Conservation (phyloP, 2,888 invertebrate genomes). For the Autographa gamma region DNA sequence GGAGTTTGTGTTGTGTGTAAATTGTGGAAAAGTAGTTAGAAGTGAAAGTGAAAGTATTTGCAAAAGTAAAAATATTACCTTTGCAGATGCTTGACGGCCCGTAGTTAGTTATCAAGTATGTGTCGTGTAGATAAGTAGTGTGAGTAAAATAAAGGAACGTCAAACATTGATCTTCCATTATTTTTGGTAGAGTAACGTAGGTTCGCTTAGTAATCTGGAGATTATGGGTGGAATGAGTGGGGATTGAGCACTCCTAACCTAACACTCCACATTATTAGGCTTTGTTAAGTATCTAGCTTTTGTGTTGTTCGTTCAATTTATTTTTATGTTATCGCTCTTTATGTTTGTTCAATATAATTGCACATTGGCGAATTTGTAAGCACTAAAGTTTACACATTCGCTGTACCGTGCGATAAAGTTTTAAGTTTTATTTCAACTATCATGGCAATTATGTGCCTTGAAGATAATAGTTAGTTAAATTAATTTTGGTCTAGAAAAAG, state of each 20-base stretch:
- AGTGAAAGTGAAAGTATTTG: conserved; percentile 19
- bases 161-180: conserved; percentile 35
- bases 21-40: conserved; percentile 19
- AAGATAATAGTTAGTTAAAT: not conserved
- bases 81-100: conserved; percentile 13
- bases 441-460: not conserved
- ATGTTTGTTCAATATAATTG: not conserved
- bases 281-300: not conserved
- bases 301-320: not conserved
- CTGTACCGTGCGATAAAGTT: not conserved
- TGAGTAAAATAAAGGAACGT: conserved; percentile 24
- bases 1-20: conserved; percentile 13
- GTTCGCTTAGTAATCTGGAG: conserved; percentile 3
- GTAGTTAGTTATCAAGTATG: conserved; percentile 11
- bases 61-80: conserved; percentile 22
- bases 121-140: not conserved
- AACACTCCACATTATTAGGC: not conserved
- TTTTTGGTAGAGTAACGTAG: conserved; percentile 17
- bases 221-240: not conserved
- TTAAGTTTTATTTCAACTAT: not conserved
- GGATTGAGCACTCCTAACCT: not conserved
- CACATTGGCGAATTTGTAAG: not conserved
- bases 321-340: not conserved
- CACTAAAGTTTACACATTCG: conserved; percentile 5
- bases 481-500: not conserved